phyloP scores from a whole-genome alignment of 2,113 vertebrate genomes.

The Tinamus guttatus region DNA sequence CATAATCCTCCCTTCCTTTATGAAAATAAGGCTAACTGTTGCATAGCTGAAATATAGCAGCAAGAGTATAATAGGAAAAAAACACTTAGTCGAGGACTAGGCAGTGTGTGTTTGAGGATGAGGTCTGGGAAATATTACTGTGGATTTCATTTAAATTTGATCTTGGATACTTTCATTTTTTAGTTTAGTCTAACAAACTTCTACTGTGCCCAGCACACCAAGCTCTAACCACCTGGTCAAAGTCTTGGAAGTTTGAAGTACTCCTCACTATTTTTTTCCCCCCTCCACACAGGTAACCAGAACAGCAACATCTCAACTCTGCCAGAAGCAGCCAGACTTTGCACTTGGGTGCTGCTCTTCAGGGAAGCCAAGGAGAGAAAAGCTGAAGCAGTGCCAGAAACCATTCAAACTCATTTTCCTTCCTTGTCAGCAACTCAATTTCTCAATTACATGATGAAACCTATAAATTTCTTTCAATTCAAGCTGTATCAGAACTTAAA shows the following conservation, averaged over 20 bases:
- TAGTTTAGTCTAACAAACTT: background rate
- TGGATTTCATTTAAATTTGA: background rate
- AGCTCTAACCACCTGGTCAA: background rate
- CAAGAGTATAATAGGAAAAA: background rate
- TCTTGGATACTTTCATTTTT: too few relatives aligned
- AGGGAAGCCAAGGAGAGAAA: constrained; percentile 19
- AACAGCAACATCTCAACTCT: background rate
- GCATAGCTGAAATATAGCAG: background rate
- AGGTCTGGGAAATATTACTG: background rate
- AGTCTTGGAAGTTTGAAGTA: background rate
- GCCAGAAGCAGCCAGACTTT: constrained; percentile 4
- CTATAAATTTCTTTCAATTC: background rate
- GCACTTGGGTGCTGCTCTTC: background rate
- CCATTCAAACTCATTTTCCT: constrained; percentile 24
- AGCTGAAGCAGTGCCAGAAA: constrained; percentile 18
- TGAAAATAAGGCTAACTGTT: background rate
- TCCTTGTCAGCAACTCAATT: background rate
- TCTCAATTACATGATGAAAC: constrained; percentile 30
- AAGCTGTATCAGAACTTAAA: background rate
- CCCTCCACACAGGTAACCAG: background rate
- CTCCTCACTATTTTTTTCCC: constrained; percentile 12
- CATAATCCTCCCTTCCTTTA: background rate
- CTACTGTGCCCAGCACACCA: background rate
- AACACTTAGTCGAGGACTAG: background rate
- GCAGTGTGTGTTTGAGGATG: background rate